Conservation (phyloP, 1,140 invertebrate genomes). For the Brevipalpus yothersi region DNA sequence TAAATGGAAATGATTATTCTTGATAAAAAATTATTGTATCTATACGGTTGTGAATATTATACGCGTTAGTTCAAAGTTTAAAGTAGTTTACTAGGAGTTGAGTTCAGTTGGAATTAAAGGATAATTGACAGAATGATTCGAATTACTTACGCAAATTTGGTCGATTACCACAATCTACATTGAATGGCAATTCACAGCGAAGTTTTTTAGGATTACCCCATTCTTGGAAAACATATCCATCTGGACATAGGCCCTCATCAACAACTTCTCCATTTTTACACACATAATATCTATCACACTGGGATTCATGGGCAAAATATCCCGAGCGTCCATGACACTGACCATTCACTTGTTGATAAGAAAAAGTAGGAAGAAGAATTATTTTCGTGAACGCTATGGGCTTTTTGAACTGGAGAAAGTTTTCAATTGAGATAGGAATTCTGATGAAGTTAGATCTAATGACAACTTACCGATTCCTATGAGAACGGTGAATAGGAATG, state of each 20-base stretch:
- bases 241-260: conserved; percentile 46
- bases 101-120: no score
- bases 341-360: neutral
- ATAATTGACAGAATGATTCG: neutral
- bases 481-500: no score
- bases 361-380: neutral
- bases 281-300: conserved; percentile 56
- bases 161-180: conserved; percentile 48
- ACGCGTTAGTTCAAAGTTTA: no score
- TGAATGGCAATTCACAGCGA: conserved; percentile 46
- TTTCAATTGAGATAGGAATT: no score
- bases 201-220: neutral
- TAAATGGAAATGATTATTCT: neutral
- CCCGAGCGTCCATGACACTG: conserved; percentile 20
- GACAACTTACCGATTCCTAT: no score
- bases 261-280: conserved; percentile 37
- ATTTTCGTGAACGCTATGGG: no score
- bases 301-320: conserved; percentile 42
- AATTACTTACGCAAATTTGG: conserved; percentile 41
- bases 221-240: conserved; percentile 52
- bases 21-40: neutral
- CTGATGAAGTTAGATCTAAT: no score
- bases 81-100: no score
- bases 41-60: neutral
- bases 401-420: no score